These are phyloP conservation scores for Actenoides lindsayi DNA, from an alignment of 2,113 vertebrate species.

Conservation along the genomic window DNA sequence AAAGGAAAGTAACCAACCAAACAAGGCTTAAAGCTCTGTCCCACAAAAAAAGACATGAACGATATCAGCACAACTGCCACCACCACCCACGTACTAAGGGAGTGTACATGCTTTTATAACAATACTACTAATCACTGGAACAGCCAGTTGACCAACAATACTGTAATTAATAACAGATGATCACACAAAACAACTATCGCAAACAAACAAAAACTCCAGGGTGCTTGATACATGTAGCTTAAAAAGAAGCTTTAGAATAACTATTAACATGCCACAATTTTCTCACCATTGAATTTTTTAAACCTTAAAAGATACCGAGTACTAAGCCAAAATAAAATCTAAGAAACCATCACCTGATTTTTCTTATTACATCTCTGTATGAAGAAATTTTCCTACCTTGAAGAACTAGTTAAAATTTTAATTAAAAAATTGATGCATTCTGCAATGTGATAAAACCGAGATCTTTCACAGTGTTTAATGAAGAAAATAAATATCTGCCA, in stretches of 20 bases:
- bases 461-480: not conserved
- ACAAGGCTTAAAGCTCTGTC: not conserved
- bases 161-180: conserved; percentile 62
- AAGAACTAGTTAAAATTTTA: not conserved
- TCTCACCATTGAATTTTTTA: not conserved
- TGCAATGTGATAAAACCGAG: not conserved
- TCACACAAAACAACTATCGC: not conserved
- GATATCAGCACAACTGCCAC: conserved; percentile 10
- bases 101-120: conserved; percentile 51
- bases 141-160: conserved; percentile 33
- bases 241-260: not conserved
- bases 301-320: not conserved
- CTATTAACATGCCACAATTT: not conserved
- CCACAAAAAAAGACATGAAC: not conserved
- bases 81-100: conserved; percentile 39
- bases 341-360: not conserved
- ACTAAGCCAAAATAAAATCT: not conserved
- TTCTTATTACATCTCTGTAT: not conserved
- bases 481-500: not conserved
- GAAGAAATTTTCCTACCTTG: not conserved
- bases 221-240: not conserved
- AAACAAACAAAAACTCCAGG: conserved; percentile 37
- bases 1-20: not conserved
- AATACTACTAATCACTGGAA: conserved; percentile 38
- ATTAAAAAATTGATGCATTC: not conserved